A percentile compares a stretch with the other conserved stretches of the same genome.
Evolutionary conservation across 2,797 vertebrate species (phyloP).

Genomic region (Avahi laniger): DNA sequence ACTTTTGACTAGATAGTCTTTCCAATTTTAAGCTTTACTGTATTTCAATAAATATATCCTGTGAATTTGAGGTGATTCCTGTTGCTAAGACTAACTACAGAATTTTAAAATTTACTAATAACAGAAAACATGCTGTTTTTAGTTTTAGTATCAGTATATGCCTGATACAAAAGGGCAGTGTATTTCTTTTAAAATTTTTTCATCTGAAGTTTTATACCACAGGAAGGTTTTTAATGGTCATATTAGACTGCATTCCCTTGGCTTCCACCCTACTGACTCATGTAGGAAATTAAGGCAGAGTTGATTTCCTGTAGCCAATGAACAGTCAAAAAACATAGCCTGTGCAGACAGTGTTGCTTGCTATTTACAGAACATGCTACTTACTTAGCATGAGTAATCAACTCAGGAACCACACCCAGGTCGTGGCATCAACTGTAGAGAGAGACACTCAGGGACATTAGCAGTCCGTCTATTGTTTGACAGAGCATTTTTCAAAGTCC

Average conservation of each 20-base stretch:
- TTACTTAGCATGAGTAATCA: conserved; percentile 73
- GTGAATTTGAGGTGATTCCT: neutral
- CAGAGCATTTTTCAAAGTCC: neutral
- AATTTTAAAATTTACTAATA: neutral
- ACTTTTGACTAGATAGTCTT: neutral
- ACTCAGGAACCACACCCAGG: conserved; percentile 67
- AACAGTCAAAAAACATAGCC: conserved; percentile 83
- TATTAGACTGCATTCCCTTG: conserved; percentile 56
- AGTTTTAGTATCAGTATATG: neutral
- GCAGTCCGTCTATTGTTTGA: conserved; percentile 75
- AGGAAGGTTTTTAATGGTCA: conserved; percentile 72
- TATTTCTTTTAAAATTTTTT: conserved; percentile 68
- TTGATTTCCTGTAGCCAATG: conserved; percentile 86
- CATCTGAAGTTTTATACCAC: conserved; percentile 71
- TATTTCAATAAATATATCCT: neutral
- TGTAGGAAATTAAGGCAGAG: conserved; percentile 86
- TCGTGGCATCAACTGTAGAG: neutral
- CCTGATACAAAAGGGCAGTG: conserved; percentile 38
- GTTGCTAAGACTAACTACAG: neutral
- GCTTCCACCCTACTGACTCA: conserved; percentile 83
- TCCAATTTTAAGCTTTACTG: neutral
- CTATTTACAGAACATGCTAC: conserved; percentile 76
- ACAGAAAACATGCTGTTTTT: neutral
- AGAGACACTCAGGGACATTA: conserved; percentile 58
- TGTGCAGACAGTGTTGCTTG: conserved; percentile 79